A percentile compares a stretch with the other conserved stretches of the same genome.
Conservation (phyloP, 2,113 vertebrate genomes). For the Caranx ignobilis region DNA sequence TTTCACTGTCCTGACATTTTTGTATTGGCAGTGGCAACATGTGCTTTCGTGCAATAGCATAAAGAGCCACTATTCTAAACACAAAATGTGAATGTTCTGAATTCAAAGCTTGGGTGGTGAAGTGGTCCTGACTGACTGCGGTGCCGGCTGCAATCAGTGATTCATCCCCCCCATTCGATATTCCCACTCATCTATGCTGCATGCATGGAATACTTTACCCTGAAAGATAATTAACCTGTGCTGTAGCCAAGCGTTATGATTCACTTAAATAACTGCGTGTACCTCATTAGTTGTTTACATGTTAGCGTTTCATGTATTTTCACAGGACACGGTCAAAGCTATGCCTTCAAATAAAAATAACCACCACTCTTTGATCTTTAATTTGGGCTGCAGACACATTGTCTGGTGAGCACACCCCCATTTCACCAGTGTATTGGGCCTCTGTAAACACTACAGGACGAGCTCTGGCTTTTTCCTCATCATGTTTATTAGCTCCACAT, state of each 20-base stretch:
- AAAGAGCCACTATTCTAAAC: slow-evolving; percentile 14
- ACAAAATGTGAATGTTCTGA: slow-evolving; percentile 15
- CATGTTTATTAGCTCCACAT: slow-evolving; percentile 34
- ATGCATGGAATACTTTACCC: not conserved
- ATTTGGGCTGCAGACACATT: slow-evolving; percentile 15
- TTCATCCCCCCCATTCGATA: slow-evolving; percentile 9
- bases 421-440: not conserved
- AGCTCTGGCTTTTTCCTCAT: not conserved
- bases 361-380: slow-evolving; percentile 12
- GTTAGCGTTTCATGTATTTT: slow-evolving; percentile 2
- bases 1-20: slow-evolving; percentile 29
- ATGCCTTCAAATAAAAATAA: not conserved
- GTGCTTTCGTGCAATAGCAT: slow-evolving; percentile 13
- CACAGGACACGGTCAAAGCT: not conserved
- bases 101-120: not conserved
- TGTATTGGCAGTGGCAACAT: slow-evolving; percentile 5
- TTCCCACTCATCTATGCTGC: slow-evolving; percentile 2
- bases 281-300: not conserved
- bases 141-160: slow-evolving; percentile 14
- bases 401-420: not conserved
- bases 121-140: not conserved
- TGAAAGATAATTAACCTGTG: slow-evolving; percentile 3
- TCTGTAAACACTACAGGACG: slow-evolving; percentile 12
- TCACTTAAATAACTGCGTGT: not conserved
- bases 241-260: not conserved